These are phyloP conservation scores for Drosophila vallismaia DNA, from an alignment of 2,888 invertebrate genomes.

Conservation along the genomic window DNA sequence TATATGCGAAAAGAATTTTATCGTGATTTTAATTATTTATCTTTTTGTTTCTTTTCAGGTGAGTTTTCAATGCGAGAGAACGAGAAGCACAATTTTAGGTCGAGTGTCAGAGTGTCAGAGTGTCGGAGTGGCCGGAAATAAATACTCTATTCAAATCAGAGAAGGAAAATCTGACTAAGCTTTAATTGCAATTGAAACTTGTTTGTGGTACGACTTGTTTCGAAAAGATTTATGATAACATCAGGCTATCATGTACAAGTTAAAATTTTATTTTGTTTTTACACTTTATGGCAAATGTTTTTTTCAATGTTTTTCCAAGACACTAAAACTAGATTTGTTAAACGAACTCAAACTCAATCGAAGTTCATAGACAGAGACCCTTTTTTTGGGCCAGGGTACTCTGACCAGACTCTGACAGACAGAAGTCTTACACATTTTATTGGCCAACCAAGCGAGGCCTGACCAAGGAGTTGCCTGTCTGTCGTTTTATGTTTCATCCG, in stretches of 20 bases:
- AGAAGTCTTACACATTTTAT: conserved; percentile 33
- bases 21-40: conserved; percentile 18
- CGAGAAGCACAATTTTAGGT: not conserved
- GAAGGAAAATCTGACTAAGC: not conserved
- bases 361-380: not conserved
- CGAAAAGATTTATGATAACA: conserved; percentile 23
- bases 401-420: not conserved
- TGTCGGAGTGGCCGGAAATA: conserved; percentile 12
- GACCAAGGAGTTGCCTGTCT: conserved; percentile 37
- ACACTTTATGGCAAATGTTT: conserved; percentile 16
- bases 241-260: conserved; percentile 14
- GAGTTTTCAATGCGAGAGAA: conserved; percentile 49
- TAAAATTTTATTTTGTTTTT: conserved; percentile 6
- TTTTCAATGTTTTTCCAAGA: conserved; percentile 21
- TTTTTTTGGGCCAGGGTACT: conserved; percentile 4
- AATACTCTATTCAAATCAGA: not conserved
- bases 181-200: conserved; percentile 26
- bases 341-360: too few species aligned
- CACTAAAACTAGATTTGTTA: not conserved
- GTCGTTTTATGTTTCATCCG: conserved; percentile 62
- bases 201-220: conserved; percentile 18
- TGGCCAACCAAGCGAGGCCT: conserved; percentile 62
- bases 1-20: conserved; percentile 16
- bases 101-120: conserved; percentile 20
- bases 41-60: conserved; percentile 55